A percentile compares a stretch with the other conserved stretches of the same genome.
Conservation (phyloP, 2,888 invertebrate genomes). For the Nebria brevicollis region DNA sequence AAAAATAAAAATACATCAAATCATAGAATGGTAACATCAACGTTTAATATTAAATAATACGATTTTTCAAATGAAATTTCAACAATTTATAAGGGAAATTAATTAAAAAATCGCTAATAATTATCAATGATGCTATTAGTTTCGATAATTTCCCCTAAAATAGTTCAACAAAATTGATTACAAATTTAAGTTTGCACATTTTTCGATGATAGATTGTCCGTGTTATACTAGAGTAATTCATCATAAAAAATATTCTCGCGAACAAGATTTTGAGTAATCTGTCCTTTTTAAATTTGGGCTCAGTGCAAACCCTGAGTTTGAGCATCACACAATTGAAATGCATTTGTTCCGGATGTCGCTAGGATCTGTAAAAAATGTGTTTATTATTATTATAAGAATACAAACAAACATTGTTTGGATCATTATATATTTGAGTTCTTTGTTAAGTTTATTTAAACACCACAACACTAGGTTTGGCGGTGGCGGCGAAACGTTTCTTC, state of each 20-base stretch:
- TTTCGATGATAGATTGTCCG: constrained; percentile 46
- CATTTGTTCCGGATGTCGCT: constrained; percentile 28
- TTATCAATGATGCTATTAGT: neutral
- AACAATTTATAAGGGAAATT: neutral
- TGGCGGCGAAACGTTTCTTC: constrained; percentile 2
- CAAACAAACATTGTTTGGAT: constrained; percentile 20
- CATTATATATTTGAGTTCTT: constrained; percentile 10
- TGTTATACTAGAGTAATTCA: constrained; percentile 41
- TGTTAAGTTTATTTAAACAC: constrained; percentile 27
- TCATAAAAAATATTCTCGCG: constrained; percentile 45
- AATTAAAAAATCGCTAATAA: neutral
- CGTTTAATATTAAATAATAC: constrained; percentile 19
- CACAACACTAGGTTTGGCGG: constrained; percentile 34
- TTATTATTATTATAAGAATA: constrained; percentile 27
- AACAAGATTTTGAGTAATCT: constrained; percentile 30
- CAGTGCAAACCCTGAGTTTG: constrained; percentile 40
- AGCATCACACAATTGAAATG: constrained; percentile 34
- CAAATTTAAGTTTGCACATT: constrained; percentile 35
- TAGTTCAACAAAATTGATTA: constrained; percentile 30
- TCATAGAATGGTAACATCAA: constrained; percentile 43
- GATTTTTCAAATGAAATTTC: neutral
- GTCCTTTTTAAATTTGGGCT: constrained; percentile 6
- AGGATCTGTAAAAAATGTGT: constrained; percentile 34
- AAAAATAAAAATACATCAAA: neutral
- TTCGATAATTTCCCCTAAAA: constrained; percentile 13